Base-by-base conservation (phyloP, 1,140 invertebrate species). In the Luehdorfia chinensis region DNA sequence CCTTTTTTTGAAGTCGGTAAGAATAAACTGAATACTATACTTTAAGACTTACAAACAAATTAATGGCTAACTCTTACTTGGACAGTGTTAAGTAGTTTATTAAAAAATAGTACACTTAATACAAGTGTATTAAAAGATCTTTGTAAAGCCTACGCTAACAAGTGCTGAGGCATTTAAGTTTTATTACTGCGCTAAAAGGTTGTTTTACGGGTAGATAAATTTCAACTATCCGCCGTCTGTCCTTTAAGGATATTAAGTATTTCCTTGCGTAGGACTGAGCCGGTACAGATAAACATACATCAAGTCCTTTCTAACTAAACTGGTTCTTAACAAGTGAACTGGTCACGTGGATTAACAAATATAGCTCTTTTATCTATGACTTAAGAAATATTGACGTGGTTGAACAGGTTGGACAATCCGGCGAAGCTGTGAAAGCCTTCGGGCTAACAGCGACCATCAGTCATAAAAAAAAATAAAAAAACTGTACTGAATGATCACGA, bases 81-180 rank as follows among this genome's bases (percentile, higher is more conserved):
- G n/a, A n/a, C n/a, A n/a, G n/a, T n/a, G n/a, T n/a, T n/a, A n/a
- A n/a, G n/a, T n/a, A n/a, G n/a, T n/a, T n/a, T n/a, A n/a, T n/a
- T n/a, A n/a, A 34, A 34, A 34, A 18, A n/a, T 1, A 9, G 33
- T 11, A 34, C n/a, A 34, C 8, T 18, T 34, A 30, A 43, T 28
- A 18, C 15, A 28, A 43, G 27, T 25, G 2, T 28, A 30, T 30
- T 30, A 43, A 43, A 43, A 43, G 28, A 30, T 25, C 39, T 43
- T 28, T 16, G 11, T 28, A 30, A 15, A 18, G 11, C 25, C 39
- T 30, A 43, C 14, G 25, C 27, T 13, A 43, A 41, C 28, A 41
- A 43, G 39, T 43, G 39, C 23, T 43, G 16, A 30, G 39, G 39
- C 39, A 43, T 43, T 43, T 30, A 43, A 43, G 39, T 43, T 43